Base-by-base conservation (phyloP, 2,797 vertebrate species). In the Thaleichthys pacificus region DNA sequence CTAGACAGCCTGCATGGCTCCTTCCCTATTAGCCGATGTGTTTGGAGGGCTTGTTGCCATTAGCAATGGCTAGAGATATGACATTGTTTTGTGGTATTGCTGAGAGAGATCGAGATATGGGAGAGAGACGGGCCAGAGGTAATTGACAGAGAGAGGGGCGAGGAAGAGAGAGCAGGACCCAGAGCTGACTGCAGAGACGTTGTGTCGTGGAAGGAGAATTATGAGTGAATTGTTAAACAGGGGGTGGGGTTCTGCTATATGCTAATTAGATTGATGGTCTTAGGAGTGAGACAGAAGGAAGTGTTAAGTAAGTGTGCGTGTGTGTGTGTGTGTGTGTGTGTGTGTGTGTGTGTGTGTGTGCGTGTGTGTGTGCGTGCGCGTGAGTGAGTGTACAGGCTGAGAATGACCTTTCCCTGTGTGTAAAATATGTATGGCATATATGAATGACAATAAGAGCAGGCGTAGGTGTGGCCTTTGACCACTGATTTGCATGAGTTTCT, bases 141-240 rank as follows among this genome's bases (percentile, higher is more conserved):
- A 17, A 63, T 17, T 17, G 61, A 63, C 26, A 63, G 61, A 14
- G 30, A 28, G 17, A 14, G 14, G 60, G n/a, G 26, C 26, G 74
- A 68, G 32, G 17, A 67, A 62, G 61, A 11, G 1, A 69, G 66
- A 24, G 58, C 5, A 35, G 17, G 38, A 57, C 26, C n/a, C 11
- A 22, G 22, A 86, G 22, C 58, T 9, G 7, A 26, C 19, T 5
- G 2, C 24, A 26, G 60, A 61, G 24, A 26, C 24, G 24, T 3
- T 5, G 11, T 14, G 26, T 28, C 24, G 2, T 61, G 58, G 22
- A 21, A 61, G 58, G 12, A 61, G 82, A 81, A 80, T 80, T 79
- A 86, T 56, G 76, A 80, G 82, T 91, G 30, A 86, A 89, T 89
- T 89, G 88, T 86, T 85, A 83, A 88, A 78, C 69, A 73, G 87